Percentiles rank a stretch among this genome's conserved stretches.
Conservation (phyloP, 2,113 vertebrate genomes). For the Tupaia chinensis region DNA sequence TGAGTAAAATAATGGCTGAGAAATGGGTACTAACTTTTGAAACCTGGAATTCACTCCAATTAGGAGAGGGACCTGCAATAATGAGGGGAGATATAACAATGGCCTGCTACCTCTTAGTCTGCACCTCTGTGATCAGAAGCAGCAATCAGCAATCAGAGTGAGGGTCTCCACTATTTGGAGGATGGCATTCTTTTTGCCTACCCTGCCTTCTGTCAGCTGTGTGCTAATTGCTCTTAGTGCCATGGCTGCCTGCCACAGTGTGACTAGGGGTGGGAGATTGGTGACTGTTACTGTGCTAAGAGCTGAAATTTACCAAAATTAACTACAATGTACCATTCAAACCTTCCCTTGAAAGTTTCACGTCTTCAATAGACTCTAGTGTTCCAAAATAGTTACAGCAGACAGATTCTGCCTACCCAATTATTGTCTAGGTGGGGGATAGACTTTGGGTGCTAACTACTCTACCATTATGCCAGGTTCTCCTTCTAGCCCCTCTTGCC, state of each 20-base stretch:
- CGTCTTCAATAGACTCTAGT: background rate
- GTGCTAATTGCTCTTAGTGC: background rate
- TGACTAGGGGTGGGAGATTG: background rate
- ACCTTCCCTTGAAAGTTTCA: background rate
- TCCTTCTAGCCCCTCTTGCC: background rate
- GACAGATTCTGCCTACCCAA: background rate
- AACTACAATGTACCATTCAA: background rate
- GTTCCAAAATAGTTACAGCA: background rate
- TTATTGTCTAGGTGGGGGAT: background rate
- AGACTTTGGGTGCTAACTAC: background rate
- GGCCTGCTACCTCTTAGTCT: background rate
- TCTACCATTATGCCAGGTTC: background rate
- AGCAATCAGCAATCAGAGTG: background rate
- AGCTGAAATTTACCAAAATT: background rate
- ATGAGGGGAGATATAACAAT: background rate
- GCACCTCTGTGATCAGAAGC: background rate
- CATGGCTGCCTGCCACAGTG: background rate
- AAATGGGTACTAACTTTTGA: background rate
- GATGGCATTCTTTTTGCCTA: background rate
- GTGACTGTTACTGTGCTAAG: background rate
- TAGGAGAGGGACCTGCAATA: too few relatives aligned
- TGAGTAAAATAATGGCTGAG: background rate
- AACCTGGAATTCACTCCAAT: background rate
- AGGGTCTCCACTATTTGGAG: background rate
- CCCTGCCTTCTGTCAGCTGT: background rate